A percentile compares a stretch with the other conserved stretches of the same genome.
These are phyloP conservation scores for Acrocephalus scirpaceus DNA, from an alignment of 2,797 vertebrate genomes.

Conservation along the genomic window DNA sequence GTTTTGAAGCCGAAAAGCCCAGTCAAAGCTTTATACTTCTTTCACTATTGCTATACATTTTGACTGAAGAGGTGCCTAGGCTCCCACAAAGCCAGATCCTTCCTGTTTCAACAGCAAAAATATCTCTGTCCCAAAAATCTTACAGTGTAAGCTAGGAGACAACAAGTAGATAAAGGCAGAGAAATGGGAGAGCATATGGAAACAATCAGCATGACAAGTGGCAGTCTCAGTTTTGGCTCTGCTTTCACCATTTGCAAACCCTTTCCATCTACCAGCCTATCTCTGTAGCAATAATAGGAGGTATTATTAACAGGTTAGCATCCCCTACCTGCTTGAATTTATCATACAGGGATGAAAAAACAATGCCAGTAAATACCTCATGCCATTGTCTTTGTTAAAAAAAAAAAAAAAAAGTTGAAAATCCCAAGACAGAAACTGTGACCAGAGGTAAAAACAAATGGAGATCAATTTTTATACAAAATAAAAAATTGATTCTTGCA, in stretches of 20 bases:
- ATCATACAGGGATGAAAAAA: not conserved
- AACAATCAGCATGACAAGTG: conserved; percentile 39
- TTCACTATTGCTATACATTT: not conserved
- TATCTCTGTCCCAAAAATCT: not conserved
- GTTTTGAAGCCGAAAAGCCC: not conserved
- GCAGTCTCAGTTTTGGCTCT: conserved; percentile 5
- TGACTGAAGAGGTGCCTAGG: not conserved
- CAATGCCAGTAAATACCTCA: not conserved
- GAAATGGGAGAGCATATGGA: conserved; percentile 15
- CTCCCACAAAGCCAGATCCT: not conserved
- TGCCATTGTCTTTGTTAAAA: not conserved
- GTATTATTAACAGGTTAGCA: conserved; percentile 2
- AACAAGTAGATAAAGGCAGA: conserved; percentile 2
- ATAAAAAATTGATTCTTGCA: conserved; percentile 6
- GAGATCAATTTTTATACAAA: not conserved
- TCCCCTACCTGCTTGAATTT: not conserved
- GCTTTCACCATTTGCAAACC: conserved; percentile 7
- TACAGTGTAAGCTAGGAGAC: not conserved
- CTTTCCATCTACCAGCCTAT: not conserved
- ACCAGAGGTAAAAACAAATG: not conserved
- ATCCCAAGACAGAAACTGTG: not conserved
- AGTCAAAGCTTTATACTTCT: not conserved
- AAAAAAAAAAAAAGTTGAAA: not conserved
- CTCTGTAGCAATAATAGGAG: not conserved
- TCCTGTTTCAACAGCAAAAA: not conserved